Percentiles rank a stretch among this genome's conserved stretches.
Evolutionary conservation across 2,797 vertebrate genomes (phyloP).

Genomic region (Apodemus agrarius): DNA sequence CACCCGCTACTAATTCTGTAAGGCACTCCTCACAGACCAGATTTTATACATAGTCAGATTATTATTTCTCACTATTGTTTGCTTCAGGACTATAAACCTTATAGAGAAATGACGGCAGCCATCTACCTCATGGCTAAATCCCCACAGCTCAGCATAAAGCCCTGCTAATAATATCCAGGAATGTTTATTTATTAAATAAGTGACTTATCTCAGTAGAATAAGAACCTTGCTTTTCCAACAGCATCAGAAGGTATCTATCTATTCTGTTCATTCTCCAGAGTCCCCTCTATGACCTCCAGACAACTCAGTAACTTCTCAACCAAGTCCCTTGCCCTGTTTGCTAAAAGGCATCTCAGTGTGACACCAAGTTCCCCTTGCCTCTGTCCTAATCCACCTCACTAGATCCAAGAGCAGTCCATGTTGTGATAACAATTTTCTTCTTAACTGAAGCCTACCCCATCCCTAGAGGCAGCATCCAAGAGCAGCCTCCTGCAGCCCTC

Average conservation of each 20-base stretch:
- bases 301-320: background rate
- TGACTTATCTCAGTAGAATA: conserved; percentile 1
- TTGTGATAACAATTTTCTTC: background rate
- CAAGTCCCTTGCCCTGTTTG: background rate
- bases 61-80: background rate
- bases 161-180: background rate
- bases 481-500: background rate
- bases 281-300: background rate
- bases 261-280: background rate
- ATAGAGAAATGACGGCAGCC: background rate
- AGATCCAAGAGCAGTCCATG: background rate
- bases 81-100: background rate
- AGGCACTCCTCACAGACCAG: background rate
- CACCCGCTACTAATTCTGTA: background rate
- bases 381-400: background rate
- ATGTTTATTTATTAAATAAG: conserved; percentile 30
- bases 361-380: background rate
- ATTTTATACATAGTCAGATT: background rate
- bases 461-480: background rate
- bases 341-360: background rate
- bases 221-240: background rate
- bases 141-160: background rate
- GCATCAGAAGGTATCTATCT: background rate
- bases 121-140: background rate
- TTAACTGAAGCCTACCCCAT: background rate